A percentile compares a stretch with the other conserved stretches of the same genome.
These are phyloP conservation scores for Rhynchonycteris naso DNA, from an alignment of 2,797 vertebrate species.

Conservation along the genomic window DNA sequence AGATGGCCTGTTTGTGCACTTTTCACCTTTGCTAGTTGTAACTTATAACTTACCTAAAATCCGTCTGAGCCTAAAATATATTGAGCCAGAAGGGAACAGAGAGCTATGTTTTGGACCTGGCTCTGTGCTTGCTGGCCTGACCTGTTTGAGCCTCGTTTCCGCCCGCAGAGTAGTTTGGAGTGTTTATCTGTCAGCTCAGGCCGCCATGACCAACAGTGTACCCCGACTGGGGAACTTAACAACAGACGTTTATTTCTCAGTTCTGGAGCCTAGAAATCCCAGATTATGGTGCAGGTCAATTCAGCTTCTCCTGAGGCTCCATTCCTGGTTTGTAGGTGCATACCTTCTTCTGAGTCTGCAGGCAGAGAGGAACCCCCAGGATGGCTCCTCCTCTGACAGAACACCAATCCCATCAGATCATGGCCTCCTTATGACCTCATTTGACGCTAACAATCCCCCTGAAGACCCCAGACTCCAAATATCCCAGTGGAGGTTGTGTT, in stretches of 20 bases:
- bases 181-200: not conserved
- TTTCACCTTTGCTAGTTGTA: not conserved
- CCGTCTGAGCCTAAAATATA: not conserved
- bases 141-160: not conserved
- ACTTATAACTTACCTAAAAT: not conserved
- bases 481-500: not conserved
- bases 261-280: not conserved
- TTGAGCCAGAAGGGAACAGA: not conserved
- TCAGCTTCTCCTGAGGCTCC: not conserved
- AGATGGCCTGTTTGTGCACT: not conserved
- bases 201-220: not conserved
- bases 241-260: not conserved
- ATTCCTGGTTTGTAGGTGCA: not conserved
- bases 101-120: not conserved
- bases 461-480: not conserved
- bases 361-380: not conserved
- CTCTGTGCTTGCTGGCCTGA: not conserved
- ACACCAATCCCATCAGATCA: not conserved
- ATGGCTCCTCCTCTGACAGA: not conserved
- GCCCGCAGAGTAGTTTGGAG: not conserved
- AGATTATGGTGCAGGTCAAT: not conserved
- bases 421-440: not conserved
- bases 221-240: not conserved
- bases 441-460: not conserved
- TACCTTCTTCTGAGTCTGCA: not conserved